These are phyloP conservation scores for Crocuta crocuta DNA, from an alignment of 2,113 vertebrate genomes.

Conservation along the genomic window DNA sequence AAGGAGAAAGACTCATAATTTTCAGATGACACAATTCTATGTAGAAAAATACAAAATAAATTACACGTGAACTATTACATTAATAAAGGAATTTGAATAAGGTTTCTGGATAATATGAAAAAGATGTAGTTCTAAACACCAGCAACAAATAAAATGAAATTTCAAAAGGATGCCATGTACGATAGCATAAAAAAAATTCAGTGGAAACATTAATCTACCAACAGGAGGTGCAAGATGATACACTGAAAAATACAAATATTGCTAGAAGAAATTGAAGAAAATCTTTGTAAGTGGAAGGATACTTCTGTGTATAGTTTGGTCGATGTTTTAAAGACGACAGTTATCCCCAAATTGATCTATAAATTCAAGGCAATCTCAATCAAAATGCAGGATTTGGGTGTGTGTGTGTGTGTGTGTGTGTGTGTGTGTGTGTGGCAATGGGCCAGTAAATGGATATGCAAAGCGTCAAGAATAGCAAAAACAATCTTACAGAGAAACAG, in stretches of 20 bases:
- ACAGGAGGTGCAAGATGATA: background rate
- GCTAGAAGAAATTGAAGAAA: background rate
- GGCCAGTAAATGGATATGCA: background rate
- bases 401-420: background rate
- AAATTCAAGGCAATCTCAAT: background rate
- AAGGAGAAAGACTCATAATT: background rate
- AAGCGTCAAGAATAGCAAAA: background rate
- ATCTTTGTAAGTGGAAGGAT: background rate
- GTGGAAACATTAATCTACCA: background rate
- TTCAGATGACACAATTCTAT: background rate
- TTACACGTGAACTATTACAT: background rate
- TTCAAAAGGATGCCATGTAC: background rate
- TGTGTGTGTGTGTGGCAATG: background rate
- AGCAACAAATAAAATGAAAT: background rate
- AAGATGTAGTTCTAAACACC: background rate
- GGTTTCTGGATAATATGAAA: background rate
- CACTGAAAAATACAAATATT: background rate
- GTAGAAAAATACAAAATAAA: conserved; percentile 10
- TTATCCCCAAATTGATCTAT: background rate
- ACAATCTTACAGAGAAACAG: background rate
- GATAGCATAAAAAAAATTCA: background rate
- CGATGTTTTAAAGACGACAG: background rate
- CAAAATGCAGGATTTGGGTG: background rate
- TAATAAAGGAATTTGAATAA: background rate
- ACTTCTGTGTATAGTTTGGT: background rate